Conservation (phyloP, 2,113 vertebrate species). For the Aspidoscelis tigris region DNA sequence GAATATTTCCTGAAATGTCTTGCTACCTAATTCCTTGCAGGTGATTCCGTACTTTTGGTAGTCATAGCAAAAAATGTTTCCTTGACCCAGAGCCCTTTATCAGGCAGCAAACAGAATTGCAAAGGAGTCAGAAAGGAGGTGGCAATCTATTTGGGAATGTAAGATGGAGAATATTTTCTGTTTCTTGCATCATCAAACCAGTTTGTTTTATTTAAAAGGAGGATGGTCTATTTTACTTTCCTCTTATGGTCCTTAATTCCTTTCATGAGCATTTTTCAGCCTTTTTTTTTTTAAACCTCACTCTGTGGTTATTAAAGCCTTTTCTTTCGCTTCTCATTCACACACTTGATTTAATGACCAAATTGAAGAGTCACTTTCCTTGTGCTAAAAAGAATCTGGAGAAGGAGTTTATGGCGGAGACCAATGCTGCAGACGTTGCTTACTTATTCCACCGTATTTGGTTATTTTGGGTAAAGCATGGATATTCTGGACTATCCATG, state of each 20-base stretch:
- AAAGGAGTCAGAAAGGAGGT: background rate
- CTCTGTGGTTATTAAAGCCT: background rate
- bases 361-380: background rate
- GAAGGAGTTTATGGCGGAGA: background rate
- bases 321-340: background rate
- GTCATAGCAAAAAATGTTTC: conserved; percentile 65
- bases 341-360: background rate
- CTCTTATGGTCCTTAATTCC: background rate
- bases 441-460: too few species aligned
- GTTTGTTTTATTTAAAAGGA: background rate
- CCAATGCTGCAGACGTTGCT: background rate
- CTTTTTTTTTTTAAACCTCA: background rate
- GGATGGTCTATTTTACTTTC: background rate
- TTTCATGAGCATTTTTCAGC: background rate
- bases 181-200: background rate
- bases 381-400: background rate
- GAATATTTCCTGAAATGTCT: conserved; percentile 82
- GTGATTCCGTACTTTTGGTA: conserved; percentile 73
- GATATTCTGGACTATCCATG: too few species aligned
- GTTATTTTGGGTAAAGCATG: too few species aligned
- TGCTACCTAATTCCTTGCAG: conserved; percentile 87
- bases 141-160: too few species aligned
- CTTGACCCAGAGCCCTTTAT: conserved; percentile 58
- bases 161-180: background rate
- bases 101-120: conserved; percentile 55